Conservation (phyloP, 2,888 invertebrate genomes). For the Lucinisca nassula region DNA sequence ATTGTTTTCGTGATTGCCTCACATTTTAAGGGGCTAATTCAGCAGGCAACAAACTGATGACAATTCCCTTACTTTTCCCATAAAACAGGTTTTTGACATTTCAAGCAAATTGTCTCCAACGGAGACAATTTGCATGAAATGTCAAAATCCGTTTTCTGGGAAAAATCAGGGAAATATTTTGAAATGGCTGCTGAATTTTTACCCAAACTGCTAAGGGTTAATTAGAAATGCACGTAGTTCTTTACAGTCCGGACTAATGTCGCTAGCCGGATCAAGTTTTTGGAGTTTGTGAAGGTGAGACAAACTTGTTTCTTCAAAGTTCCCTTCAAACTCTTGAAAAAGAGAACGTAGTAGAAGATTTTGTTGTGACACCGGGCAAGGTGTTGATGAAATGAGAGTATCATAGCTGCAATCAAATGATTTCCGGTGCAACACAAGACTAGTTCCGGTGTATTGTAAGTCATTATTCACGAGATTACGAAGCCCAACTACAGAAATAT, state of each 20-base stretch:
- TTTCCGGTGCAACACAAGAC: constrained; percentile 79
- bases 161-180: too few relatives aligned
- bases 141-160: too few relatives aligned
- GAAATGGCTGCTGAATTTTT: too few relatives aligned
- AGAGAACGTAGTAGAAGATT: constrained; percentile 18
- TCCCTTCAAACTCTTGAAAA: neutral
- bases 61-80: too few relatives aligned
- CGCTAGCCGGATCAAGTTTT: neutral
- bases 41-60: too few relatives aligned
- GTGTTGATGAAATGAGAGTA: neutral
- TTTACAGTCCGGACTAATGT: constrained; percentile 26
- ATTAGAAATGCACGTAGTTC: constrained; percentile 34
- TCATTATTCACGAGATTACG: constrained; percentile 79
- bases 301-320: constrained; percentile 73
- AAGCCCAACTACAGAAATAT: constrained; percentile 76
- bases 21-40: too few relatives aligned
- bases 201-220: neutral
- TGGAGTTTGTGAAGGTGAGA: constrained; percentile 69
- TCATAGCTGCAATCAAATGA: constrained; percentile 77
- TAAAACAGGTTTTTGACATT: too few relatives aligned
- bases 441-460: constrained; percentile 78
- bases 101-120: too few relatives aligned
- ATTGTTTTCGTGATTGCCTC: too few relatives aligned
- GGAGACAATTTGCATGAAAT: too few relatives aligned
- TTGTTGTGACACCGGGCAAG: constrained; percentile 26